phyloP scores from a whole-genome alignment of 1,140 invertebrate species.

The Sinonovacula constricta region DNA sequence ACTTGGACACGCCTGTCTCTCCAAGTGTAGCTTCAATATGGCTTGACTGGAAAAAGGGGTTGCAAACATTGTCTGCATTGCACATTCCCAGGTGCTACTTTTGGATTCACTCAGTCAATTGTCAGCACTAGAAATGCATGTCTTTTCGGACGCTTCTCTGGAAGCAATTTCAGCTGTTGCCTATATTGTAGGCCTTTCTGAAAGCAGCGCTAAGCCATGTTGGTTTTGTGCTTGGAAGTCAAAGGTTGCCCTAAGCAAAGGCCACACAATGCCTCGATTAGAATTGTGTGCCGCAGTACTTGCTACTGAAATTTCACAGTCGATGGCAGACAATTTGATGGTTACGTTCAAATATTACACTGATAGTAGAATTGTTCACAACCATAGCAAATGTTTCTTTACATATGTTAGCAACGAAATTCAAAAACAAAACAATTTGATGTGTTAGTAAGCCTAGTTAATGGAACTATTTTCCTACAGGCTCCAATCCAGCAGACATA shows the following conservation, averaged over 20 bases:
- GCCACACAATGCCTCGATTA: conserved; percentile 36
- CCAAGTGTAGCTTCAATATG: conserved; percentile 11
- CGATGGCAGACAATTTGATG: no score
- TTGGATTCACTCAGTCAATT: conserved; percentile 67
- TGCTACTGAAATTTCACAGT: no score
- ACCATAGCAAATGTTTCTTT: no score
- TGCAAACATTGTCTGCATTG: conserved; percentile 7
- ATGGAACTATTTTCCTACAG: no score
- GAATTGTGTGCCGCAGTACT: conserved; percentile 20
- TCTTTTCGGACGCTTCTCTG: conserved; percentile 69
- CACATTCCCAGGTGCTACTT: not conserved
- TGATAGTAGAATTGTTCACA: no score
- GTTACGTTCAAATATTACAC: no score
- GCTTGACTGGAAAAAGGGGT: not conserved
- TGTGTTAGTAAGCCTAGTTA: no score
- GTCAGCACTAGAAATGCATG: conserved; percentile 63
- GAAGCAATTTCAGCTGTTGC: conserved; percentile 64
- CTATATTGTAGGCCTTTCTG: conserved; percentile 53
- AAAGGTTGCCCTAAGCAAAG: conserved; percentile 31
- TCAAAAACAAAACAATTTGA: no score
- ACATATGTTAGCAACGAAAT: no score
- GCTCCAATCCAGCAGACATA: no score
- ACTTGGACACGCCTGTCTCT: conserved; percentile 11
- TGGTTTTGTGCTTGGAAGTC: conserved; percentile 40
- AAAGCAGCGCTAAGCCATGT: conserved; percentile 3